Conservation (phyloP, 2,113 vertebrate species). For the Oceanites oceanicus region DNA sequence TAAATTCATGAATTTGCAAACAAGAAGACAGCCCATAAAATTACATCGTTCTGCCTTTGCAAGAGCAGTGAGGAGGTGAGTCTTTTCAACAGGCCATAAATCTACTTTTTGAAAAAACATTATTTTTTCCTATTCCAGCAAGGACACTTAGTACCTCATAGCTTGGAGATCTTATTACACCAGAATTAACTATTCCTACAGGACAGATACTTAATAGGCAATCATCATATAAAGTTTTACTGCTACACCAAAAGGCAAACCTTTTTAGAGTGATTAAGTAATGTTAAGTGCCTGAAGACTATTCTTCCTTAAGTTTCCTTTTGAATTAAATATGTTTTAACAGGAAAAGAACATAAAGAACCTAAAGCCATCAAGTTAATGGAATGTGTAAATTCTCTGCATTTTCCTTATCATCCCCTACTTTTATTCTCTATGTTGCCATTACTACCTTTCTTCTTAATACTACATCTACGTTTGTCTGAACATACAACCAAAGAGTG, state of each 20-base stretch:
- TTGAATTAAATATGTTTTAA: slow-evolving; percentile 30
- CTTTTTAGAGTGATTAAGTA: slow-evolving; percentile 14
- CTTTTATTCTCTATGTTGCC: slow-evolving; percentile 2
- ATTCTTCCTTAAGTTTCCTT: neutral
- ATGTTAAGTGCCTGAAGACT: neutral
- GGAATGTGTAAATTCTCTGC: slow-evolving; percentile 16
- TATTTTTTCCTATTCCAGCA: neutral
- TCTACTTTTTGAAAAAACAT: neutral
- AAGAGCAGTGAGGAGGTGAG: neutral
- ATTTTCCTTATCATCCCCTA: neutral
- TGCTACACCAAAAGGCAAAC: neutral
- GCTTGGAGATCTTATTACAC: neutral
- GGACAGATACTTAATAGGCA: neutral
- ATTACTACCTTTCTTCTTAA: neutral
- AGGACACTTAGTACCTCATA: neutral
- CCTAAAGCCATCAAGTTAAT: slow-evolving; percentile 26
- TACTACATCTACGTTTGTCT: neutral
- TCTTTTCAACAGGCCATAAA: neutral
- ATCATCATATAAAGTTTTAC: slow-evolving; percentile 7
- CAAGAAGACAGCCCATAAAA: neutral
- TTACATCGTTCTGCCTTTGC: neutral
- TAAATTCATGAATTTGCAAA: slow-evolving; percentile 23
- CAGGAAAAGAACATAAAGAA: neutral
- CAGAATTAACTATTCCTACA: slow-evolving; percentile 9
- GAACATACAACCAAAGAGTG: neutral